Evolutionary conservation across 2,797 vertebrate genomes (phyloP), one percentile per base, ranked within the genome.

Genomic region (Danio tinwini): DNA sequence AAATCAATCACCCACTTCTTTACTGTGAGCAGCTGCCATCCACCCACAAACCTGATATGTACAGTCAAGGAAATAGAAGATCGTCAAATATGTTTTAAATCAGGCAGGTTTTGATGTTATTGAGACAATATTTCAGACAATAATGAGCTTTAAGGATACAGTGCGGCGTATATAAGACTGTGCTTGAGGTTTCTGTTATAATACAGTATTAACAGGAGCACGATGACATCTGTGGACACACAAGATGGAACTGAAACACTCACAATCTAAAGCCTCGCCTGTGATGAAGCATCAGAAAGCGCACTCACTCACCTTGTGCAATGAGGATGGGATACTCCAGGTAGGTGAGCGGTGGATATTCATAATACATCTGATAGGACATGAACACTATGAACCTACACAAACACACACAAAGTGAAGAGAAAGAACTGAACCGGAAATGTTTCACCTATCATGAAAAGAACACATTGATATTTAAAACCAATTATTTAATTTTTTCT

Each of bases 301-400:
- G 0, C 29, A 80, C 90, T 88, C 91, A 98, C 97, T 88, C 91
- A 98, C 97, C 98, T 95, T 99, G 97, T 39, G 91, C 89, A 5
- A 98, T 96, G 83, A 99, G 93, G 83, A 98, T 94, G 5, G 97
- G 97, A 86, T 96, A 97, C 77, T 99, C 98, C 90, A 99, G 90
- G 87, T 96, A 98, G 0, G 97, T 97, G 49, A 95, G 93, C 50
- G 94, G 90, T 1, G 98, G 97, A 88, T 98, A 97, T 78, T 89
- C 91, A 4, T 98, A 96, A 88, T 96, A 98, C 87, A 94, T 94
- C 88, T 98, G 97, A 90, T 99, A 99, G 1, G 94, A 95, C 13
- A 98, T 92, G 87, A 97, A 98, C 69, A 98, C 96, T 68, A 98
- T 92, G 88, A 94, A 96, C 85, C 97, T 99, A 86, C 17, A 65